These are phyloP conservation scores for Philereme vetulata DNA, from an alignment of 2,888 invertebrate species.

Conservation along the genomic window DNA sequence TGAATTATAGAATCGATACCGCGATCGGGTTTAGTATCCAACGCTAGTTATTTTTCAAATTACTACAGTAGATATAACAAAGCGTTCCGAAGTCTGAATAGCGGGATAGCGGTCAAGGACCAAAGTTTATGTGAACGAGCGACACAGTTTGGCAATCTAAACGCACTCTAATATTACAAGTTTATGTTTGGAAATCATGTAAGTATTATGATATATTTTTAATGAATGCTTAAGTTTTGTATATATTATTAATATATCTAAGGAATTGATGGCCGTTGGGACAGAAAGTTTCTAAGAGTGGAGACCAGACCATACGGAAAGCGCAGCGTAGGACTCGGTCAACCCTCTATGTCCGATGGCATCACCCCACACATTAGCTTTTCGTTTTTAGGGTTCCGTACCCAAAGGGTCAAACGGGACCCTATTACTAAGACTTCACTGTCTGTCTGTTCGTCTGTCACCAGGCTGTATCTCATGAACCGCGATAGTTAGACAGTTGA, in stretches of 20 bases:
- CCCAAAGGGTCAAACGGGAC: too few relatives aligned
- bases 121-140: slow-evolving; percentile 4
- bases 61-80: background rate
- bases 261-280: too few relatives aligned
- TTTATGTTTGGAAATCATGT: slow-evolving; percentile 10
- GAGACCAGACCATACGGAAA: too few relatives aligned
- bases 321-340: too few relatives aligned
- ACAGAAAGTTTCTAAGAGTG: too few relatives aligned
- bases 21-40: slow-evolving; percentile 4
- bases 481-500: too few relatives aligned
- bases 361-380: too few relatives aligned
- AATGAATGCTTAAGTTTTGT: background rate
- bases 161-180: background rate
- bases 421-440: too few relatives aligned
- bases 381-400: too few relatives aligned
- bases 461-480: too few relatives aligned
- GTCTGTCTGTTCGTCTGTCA: too few relatives aligned
- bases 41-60: slow-evolving; percentile 2
- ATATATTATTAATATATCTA: background rate
- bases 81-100: background rate
- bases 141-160: background rate
- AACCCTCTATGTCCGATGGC: too few relatives aligned
- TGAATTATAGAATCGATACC: slow-evolving; percentile 4
- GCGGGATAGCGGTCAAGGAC: background rate
- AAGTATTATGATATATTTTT: slow-evolving; percentile 2